phyloP scores from a whole-genome alignment of 2,113 vertebrate species.

The Proteles cristata region DNA sequence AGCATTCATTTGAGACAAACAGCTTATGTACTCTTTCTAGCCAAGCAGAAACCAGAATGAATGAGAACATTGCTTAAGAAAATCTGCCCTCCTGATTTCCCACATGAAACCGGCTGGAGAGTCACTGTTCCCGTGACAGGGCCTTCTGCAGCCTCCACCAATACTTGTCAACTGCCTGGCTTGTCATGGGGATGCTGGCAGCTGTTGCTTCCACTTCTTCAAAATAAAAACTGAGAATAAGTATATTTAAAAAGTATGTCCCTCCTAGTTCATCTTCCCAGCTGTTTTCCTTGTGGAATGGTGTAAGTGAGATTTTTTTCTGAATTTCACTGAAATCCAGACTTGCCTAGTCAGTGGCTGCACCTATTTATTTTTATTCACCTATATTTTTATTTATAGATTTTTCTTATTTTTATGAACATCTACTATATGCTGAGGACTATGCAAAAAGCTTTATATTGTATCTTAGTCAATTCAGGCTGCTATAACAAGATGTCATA shows the following conservation, averaged over 20 bases:
- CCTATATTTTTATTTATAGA: neutral
- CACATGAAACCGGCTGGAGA: slow-evolving; percentile 34
- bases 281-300: neutral
- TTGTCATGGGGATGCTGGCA: neutral
- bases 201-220: neutral
- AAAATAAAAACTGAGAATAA: slow-evolving; percentile 54
- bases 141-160: neutral
- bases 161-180: neutral
- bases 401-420: slow-evolving; percentile 33
- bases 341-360: neutral
- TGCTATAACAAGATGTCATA: neutral
- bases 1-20: slow-evolving; percentile 77
- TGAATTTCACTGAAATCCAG: neutral
- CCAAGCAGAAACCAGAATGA: slow-evolving; percentile 67
- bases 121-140: neutral
- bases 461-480: neutral
- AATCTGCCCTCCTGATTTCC: slow-evolving; percentile 60
- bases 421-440: neutral
- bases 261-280: neutral
- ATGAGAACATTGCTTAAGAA: slow-evolving; percentile 65
- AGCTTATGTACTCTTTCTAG: slow-evolving; percentile 64
- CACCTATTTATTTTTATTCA: slow-evolving; percentile 7
- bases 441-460: neutral
- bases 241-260: neutral
- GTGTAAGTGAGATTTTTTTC: slow-evolving; percentile 3